Base-by-base conservation (phyloP, 1,140 invertebrate genomes). In the Stratiolaelaps scimitus region DNA sequence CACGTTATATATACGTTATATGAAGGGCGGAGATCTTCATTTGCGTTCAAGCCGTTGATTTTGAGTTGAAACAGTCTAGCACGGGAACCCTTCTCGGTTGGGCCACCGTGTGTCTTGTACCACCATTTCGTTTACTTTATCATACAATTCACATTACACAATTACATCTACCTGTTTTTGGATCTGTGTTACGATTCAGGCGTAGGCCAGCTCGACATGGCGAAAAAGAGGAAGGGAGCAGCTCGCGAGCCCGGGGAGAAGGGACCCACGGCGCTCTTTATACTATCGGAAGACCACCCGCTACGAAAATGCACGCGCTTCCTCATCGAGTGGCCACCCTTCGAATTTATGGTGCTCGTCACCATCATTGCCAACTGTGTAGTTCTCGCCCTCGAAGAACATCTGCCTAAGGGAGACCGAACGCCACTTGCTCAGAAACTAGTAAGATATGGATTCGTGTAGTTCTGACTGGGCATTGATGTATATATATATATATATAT, bases 281-380 rank as follows among this genome's bases (percentile, higher is more conserved):
- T 99, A 78, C 87, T 99, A 78, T 90, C 88, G 77, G 92, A 98
- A 79, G 89, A 95, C 80, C 98, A 98, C 80, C 85, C 85, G 79
- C 87, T 98, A 77, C 83, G 93, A 77, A 85, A 86, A 81, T 92
- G 95, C 79, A 98, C 94, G 78, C 88, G 90, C 79, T 94, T 94
- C 80, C 94, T 98, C 80, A 98, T 98, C 79, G 93, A 98, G 84
- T 98, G 93, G 94, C 91, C 91, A 60, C 94, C 95, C 78, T 99
- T 99, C 80, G 95, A 99, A 82, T 98, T 98, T 83, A 93, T 95
- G 82, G 96, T 99, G 81, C 85, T 99, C 80, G 83, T 98, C 77
- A 98, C 96, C 81, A 98, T 99, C 84, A 98, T 99, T 80, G 93
- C 94, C 80, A 98, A 98, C 83, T 99, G 95, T 83, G 89, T 99